These are phyloP conservation scores for Spea hammondii DNA, from an alignment of 2,797 vertebrate genomes.

Conservation along the genomic window DNA sequence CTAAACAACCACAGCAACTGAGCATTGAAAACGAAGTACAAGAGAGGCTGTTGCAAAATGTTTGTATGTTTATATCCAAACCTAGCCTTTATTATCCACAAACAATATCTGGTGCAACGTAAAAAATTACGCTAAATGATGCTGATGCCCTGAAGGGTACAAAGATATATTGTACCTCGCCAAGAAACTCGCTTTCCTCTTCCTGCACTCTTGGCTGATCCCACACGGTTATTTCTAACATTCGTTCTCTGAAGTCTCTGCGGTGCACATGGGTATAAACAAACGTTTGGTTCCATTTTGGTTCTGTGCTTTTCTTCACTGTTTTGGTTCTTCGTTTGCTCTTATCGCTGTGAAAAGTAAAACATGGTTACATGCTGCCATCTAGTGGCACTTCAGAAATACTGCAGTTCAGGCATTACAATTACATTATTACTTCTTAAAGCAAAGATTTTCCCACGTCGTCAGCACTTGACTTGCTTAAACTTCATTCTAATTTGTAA, in stretches of 20 bases:
- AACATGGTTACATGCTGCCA: conserved; percentile 52
- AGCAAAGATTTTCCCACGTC: too few species aligned
- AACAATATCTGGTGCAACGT: background rate
- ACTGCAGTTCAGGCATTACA: background rate
- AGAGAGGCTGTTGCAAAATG: too few species aligned
- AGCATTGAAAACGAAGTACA: too few species aligned
- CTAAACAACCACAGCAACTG: too few species aligned
- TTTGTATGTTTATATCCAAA: too few species aligned
- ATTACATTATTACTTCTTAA: background rate
- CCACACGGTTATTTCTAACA: conserved; percentile 94
- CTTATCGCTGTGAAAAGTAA: conserved; percentile 79
- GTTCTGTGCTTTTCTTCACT: conserved; percentile 88
- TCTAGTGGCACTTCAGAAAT: background rate
- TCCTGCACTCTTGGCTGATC: conserved; percentile 90
- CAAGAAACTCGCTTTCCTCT: conserved; percentile 90
- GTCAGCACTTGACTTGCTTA: too few species aligned
- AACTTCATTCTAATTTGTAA: too few species aligned
- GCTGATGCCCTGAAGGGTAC: too few species aligned
- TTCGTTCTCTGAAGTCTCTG: conserved; percentile 92
- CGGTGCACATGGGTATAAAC: conserved; percentile 91
- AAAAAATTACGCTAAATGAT: too few species aligned
- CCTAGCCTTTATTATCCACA: background rate
- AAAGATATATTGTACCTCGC: conserved; percentile 74
- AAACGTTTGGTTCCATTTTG: conserved; percentile 95
- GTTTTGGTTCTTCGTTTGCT: conserved; percentile 95